Conservation (phyloP, 2,888 invertebrate genomes). For the Mesochorus sp. region DNA sequence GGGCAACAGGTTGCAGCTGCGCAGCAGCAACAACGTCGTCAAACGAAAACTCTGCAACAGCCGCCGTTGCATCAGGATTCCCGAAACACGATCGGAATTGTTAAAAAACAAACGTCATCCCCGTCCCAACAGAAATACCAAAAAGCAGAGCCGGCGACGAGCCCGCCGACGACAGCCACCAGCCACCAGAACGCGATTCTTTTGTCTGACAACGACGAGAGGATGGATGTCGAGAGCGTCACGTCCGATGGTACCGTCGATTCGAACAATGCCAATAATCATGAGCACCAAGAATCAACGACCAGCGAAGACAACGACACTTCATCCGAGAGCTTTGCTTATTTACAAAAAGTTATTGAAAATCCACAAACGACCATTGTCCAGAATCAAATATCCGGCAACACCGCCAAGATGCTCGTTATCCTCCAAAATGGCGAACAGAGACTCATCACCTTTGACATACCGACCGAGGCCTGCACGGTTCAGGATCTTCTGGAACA, state of each 20-base stretch:
- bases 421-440: constrained; percentile 90
- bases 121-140: constrained; percentile 56
- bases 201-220: constrained; percentile 51
- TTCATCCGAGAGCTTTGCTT: constrained; percentile 71
- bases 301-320: constrained; percentile 50
- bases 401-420: constrained; percentile 91
- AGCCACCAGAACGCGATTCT: too few species aligned
- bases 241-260: constrained; percentile 60
- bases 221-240: constrained; percentile 60
- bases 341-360: constrained; percentile 75
- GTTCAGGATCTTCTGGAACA: constrained; percentile 92
- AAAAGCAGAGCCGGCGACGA: constrained; percentile 72
- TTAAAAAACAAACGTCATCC: constrained; percentile 42
- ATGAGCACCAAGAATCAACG: constrained; percentile 54
- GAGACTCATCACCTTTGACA: constrained; percentile 90
- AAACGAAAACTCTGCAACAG: constrained; percentile 69
- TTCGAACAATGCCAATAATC: constrained; percentile 59
- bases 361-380: constrained; percentile 77
- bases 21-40: constrained; percentile 67
- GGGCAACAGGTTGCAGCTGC: constrained; percentile 44
- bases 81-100: constrained; percentile 29
- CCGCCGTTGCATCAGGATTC: constrained; percentile 16
- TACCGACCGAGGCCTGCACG: constrained; percentile 92
- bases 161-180: neutral
- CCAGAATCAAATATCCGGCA: constrained; percentile 77